Evolutionary conservation across 2,888 invertebrate species (phyloP).

Genomic region (Chouioia cunea): DNA sequence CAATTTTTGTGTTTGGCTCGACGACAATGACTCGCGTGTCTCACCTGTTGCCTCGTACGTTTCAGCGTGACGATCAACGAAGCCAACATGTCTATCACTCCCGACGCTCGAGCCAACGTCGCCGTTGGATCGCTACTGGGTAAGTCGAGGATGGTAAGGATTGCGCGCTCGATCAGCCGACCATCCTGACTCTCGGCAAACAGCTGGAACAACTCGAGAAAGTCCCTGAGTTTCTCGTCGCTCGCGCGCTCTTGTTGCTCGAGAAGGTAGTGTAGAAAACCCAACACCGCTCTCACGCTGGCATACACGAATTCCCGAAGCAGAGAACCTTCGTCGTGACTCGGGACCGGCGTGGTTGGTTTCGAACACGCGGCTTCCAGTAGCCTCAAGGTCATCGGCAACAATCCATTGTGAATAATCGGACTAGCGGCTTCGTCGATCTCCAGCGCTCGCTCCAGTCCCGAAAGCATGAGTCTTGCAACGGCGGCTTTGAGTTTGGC

Average conservation of each 20-base stretch:
- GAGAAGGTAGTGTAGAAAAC: slow-evolving; percentile 72
- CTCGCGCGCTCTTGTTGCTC: slow-evolving; percentile 71
- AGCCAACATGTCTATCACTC: slow-evolving; percentile 73
- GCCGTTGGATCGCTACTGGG: slow-evolving; percentile 67
- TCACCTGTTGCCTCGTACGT: slow-evolving; percentile 72
- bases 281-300: slow-evolving; percentile 72
- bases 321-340: slow-evolving; percentile 69
- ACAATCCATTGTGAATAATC: slow-evolving; percentile 73
- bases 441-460: slow-evolving; percentile 72
- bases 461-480: slow-evolving; percentile 73
- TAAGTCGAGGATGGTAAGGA: slow-evolving; percentile 72
- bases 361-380: slow-evolving; percentile 72
- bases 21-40: slow-evolving; percentile 72
- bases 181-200: slow-evolving; percentile 75
- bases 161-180: slow-evolving; percentile 71
- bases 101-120: slow-evolving; percentile 69
- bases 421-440: slow-evolving; percentile 72
- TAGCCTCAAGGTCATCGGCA: slow-evolving; percentile 75
- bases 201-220: slow-evolving; percentile 73
- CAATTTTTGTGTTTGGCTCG: slow-evolving; percentile 72
- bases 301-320: slow-evolving; percentile 75
- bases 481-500: slow-evolving; percentile 72
- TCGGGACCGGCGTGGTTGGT: slow-evolving; percentile 47
- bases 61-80: slow-evolving; percentile 73
- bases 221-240: slow-evolving; percentile 70